Percentiles rank a stretch among this genome's conserved stretches.
Conservation (phyloP, 2,888 invertebrate species). For the Xestia sexstrigata region DNA sequence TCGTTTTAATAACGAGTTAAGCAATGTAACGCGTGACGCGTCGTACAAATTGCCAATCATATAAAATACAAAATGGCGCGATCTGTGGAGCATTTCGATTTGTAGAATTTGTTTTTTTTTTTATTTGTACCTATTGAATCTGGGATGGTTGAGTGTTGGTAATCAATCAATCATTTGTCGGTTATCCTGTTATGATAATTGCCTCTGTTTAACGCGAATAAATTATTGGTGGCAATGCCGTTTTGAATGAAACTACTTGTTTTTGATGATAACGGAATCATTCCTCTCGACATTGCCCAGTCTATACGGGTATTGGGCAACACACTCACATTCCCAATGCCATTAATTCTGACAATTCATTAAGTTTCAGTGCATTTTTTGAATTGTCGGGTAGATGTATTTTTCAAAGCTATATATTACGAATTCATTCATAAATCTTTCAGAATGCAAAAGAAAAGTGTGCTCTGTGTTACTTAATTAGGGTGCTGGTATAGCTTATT, state of each 20-base stretch:
- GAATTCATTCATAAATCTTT: neutral
- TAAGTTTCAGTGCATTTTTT: neutral
- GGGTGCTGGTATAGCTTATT: neutral
- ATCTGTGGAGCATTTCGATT: conserved; percentile 35
- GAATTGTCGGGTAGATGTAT: neutral
- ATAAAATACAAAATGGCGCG: conserved; percentile 48
- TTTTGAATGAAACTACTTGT: neutral
- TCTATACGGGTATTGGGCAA: neutral
- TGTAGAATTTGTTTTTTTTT: conserved; percentile 25
- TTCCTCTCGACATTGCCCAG: neutral
- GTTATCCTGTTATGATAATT: conserved; percentile 5
- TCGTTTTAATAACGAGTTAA: conserved; percentile 69
- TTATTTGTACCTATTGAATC: conserved; percentile 1
- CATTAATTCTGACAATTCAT: neutral
- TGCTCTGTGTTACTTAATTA: neutral
- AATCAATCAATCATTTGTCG: conserved; percentile 28
- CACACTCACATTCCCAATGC: neutral
- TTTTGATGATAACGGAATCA: neutral
- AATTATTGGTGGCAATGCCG: neutral
- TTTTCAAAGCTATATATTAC: neutral
- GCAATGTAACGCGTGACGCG: conserved; percentile 57
- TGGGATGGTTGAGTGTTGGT: neutral
- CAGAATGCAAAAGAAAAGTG: neutral
- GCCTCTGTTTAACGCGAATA: neutral
- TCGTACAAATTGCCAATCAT: conserved; percentile 65